These are phyloP conservation scores for Eudyptes chrysolophus DNA, from an alignment of 2,113 vertebrate species.

Conservation along the genomic window DNA sequence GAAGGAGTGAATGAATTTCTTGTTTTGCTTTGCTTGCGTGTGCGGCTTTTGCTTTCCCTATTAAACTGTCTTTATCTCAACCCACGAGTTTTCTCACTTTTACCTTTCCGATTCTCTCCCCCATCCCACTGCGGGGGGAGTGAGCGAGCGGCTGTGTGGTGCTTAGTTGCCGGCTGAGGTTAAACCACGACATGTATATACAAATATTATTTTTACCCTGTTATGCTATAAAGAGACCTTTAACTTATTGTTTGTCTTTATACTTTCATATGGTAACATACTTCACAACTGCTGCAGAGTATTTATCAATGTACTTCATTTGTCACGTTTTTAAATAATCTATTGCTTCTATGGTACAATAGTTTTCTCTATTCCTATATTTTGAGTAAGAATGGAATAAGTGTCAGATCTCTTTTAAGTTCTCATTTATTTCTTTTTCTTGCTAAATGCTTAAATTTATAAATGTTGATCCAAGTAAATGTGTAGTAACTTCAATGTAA, in stretches of 20 bases:
- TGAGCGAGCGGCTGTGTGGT: too few relatives aligned
- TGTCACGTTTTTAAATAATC: background rate
- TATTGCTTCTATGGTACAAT: background rate
- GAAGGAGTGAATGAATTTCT: too few relatives aligned
- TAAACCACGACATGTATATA: background rate
- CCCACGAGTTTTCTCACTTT: too few relatives aligned
- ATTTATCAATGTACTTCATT: background rate
- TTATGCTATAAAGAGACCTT: background rate
- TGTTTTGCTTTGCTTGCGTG: too few relatives aligned
- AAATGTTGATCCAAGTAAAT: background rate
- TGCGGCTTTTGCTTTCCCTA: too few relatives aligned
- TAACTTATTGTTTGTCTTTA: background rate
- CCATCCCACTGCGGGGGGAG: too few relatives aligned
- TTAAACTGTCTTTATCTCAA: too few relatives aligned
- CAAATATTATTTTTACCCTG: background rate
- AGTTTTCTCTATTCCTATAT: background rate
- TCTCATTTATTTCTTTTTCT: background rate
- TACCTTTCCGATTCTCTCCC: too few relatives aligned
- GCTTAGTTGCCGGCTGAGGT: too few relatives aligned
- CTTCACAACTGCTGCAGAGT: background rate
- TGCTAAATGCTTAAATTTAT: background rate
- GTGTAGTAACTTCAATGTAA: background rate
- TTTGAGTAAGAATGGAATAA: background rate
- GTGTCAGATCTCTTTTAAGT: background rate
- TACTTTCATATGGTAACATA: background rate